Percentiles rank a stretch among this genome's conserved stretches.
Conservation (phyloP, 2,888 invertebrate species). For the Ceriagrion tenellum region DNA sequence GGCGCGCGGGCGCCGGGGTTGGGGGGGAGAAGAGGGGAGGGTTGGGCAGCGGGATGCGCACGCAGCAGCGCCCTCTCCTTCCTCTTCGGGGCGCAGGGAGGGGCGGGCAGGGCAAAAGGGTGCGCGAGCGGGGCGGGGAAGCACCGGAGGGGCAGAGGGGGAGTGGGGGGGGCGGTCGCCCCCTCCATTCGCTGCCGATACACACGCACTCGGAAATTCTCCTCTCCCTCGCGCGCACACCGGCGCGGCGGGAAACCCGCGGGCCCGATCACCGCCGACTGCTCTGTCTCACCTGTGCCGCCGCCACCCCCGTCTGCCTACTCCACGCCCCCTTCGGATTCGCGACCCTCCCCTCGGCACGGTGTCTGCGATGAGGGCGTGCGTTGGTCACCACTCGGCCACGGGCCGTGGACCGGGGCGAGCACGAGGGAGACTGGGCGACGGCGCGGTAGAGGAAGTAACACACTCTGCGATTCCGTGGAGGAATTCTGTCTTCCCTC, state of each 20-base stretch:
- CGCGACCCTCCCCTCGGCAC: not conserved
- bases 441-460: too few relatives aligned
- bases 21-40: not conserved
- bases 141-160: not conserved
- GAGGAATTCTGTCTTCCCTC: not conserved
- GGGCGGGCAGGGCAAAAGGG: not conserved
- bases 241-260: conserved; percentile 47
- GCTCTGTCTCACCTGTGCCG: not conserved
- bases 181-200: not conserved
- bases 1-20: not conserved
- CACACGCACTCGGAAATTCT: not conserved
- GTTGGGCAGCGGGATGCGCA: conserved; percentile 38
- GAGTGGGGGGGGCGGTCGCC: not conserved
- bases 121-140: not conserved
- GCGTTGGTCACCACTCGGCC: not conserved
- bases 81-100: not conserved
- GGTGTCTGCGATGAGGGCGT: not conserved
- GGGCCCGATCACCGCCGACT: not conserved
- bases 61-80: conserved; percentile 43
- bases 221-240: not conserved
- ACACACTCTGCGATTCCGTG: not conserved
- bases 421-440: not conserved
- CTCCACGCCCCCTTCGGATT: not conserved
- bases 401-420: conserved; percentile 16
- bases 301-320: not conserved